Evolutionary conservation across 2,888 invertebrate genomes (phyloP).

Genomic region (Amaurobius ferox): DNA sequence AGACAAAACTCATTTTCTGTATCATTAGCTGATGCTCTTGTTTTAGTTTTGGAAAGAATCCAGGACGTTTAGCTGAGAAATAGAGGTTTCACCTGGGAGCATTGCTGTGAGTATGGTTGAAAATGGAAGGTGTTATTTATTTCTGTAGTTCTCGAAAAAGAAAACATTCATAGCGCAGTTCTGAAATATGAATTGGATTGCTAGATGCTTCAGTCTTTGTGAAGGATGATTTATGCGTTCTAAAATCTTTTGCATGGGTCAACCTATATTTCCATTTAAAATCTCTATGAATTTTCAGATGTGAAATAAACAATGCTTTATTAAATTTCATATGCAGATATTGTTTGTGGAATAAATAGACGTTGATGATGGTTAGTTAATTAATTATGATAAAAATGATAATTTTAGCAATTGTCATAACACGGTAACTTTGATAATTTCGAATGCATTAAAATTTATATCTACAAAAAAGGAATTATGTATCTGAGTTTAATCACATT

Average conservation of each 20-base stretch:
- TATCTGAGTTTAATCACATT: no score
- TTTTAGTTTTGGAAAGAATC: conserved; percentile 6
- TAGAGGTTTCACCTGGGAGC: not conserved
- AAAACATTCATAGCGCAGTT: conserved; percentile 3
- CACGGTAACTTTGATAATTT: no score
- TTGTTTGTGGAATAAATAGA: no score
- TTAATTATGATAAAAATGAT: no score
- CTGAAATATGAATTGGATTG: not conserved
- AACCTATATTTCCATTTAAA: not conserved
- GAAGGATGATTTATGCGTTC: not conserved
- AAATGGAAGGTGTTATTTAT: not conserved
- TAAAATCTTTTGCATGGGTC: not conserved
- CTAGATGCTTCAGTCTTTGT: not conserved
- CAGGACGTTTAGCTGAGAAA: conserved; percentile 6
- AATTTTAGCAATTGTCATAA: no score
- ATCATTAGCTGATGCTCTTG: not conserved
- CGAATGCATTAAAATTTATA: no score
- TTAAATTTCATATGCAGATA: no score
- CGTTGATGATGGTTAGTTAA: no score
- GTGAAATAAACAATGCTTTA: no score
- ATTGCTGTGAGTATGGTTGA: not conserved
- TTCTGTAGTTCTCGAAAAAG: not conserved
- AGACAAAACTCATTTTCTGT: conserved; percentile 7
- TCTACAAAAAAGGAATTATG: no score
- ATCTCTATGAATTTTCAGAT: no score